Percentiles rank a stretch among this genome's conserved stretches.
Evolutionary conservation across 2,113 vertebrate species (phyloP).

Genomic region (Uria aalge): DNA sequence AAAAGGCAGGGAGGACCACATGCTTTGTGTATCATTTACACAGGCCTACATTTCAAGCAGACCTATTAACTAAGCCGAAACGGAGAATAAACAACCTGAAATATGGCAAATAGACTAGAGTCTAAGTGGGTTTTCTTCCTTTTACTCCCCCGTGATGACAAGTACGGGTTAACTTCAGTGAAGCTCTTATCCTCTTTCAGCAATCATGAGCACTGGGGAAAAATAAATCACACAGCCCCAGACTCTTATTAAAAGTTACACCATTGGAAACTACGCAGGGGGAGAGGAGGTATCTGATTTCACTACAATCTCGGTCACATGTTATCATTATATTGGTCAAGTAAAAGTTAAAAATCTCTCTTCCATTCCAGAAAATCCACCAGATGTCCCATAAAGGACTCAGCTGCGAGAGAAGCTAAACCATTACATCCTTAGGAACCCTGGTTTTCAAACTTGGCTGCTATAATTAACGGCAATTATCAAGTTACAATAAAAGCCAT

Average conservation of each 20-base stretch:
- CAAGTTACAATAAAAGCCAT: not conserved
- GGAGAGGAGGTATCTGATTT: conserved; percentile 60
- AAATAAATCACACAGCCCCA: conserved; percentile 65
- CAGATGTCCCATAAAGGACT: conserved; percentile 12
- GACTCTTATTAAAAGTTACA: conserved; percentile 69
- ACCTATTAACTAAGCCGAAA: not conserved
- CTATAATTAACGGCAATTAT: conserved; percentile 11
- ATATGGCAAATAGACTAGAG: not conserved
- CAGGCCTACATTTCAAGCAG: not conserved
- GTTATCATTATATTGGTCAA: conserved; percentile 40
- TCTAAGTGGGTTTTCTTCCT: not conserved
- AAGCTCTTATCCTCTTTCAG: conserved; percentile 58
- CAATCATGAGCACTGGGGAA: conserved; percentile 33
- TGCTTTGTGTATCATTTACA: not conserved
- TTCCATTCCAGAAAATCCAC: not conserved
- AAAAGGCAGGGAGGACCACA: not conserved
- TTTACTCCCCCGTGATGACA: not conserved
- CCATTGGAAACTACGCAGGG: conserved; percentile 36
- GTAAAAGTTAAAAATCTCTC: conserved; percentile 19
- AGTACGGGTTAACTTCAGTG: conserved; percentile 46
- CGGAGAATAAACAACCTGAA: not conserved
- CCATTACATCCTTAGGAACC: not conserved
- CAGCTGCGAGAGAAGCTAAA: not conserved
- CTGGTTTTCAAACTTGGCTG: not conserved
- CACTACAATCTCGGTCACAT: conserved; percentile 40